Conservation (phyloP, 2,888 invertebrate genomes). For the Patella caerulea region DNA sequence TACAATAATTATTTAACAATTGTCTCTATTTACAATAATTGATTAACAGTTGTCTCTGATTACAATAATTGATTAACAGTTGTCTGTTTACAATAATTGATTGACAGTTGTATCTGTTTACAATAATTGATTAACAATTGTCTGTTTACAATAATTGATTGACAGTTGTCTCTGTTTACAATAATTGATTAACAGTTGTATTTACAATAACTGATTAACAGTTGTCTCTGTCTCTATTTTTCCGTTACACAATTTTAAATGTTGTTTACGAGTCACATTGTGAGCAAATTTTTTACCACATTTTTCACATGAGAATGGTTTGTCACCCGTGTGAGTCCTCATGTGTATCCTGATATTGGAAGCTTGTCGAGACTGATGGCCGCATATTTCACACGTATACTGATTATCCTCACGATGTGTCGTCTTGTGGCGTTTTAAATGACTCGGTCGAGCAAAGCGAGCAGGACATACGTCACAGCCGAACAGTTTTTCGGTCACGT, state of each 20-base stretch:
- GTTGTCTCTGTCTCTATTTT: too few species aligned
- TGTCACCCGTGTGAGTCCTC: background rate
- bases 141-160: too few species aligned
- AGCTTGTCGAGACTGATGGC: background rate
- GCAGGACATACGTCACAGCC: background rate
- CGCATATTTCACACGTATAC: background rate
- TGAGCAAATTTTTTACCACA: conserved; percentile 1
- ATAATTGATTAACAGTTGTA: too few species aligned
- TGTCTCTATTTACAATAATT: too few species aligned
- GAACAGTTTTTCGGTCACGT: background rate
- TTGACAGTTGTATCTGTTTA: too few species aligned
- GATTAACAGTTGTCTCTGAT: too few species aligned
- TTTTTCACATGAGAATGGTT: background rate
- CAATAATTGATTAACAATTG: too few species aligned
- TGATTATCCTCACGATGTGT: background rate
- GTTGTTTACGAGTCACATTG: conserved; percentile 2
- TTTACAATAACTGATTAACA: too few species aligned
- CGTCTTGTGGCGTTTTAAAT: background rate
- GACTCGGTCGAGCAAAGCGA: background rate
- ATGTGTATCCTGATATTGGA: background rate
- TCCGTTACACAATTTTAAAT: background rate
- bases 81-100: too few species aligned
- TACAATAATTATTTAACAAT: too few species aligned
- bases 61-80: too few species aligned
- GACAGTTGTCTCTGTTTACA: too few species aligned